Base-by-base conservation (phyloP, 2,888 invertebrate genomes). In the Spialia ferax region DNA sequence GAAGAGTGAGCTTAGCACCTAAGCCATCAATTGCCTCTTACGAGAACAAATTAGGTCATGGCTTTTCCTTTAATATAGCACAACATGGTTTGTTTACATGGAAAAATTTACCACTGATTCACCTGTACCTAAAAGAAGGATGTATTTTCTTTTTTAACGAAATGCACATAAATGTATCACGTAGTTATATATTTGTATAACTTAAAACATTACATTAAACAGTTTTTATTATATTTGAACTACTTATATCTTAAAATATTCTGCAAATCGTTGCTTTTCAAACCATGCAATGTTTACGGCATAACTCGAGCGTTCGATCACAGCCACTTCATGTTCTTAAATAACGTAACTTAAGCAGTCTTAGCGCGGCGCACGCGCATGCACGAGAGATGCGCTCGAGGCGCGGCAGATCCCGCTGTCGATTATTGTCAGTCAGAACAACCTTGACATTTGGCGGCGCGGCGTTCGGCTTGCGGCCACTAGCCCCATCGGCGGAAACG, bases 401-500 rank as follows among this genome's bases (percentile, higher is more conserved):
- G 74, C 77, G 76, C 77, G 74, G 74, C 74, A 77, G 76, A 77
- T 78, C 73, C 77, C 79, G 75, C 75, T 77, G 78, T 74, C 72
- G 74, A 72, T 77, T 78, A 79, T 80, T 81, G 81, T 80, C 85
- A 80, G 81, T 80, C 85, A 80, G 78, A 82, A 85, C 82, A 88
- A 80, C 93, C 92, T 92, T 92, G 91, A 89, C 91, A 91, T 92
- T 91, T 86, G 84, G 69, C 73, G 77, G 74, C 77, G 76, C 79
- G 74, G 72, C 71, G 67, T 74, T 74, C 72, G 70, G 71, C 67
- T 68, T 65, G 71, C 78, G 83, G 84, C 79, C 85, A 82, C 86
- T 91, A 91, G 87, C 92, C 92, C 91, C 92, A 91, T 71, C 91
- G 90, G 72, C 93, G 92, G 81, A 89, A 87, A 71, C 92, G 86